phyloP scores from a whole-genome alignment of 2,888 invertebrate species.

The Eurois occulta region DNA sequence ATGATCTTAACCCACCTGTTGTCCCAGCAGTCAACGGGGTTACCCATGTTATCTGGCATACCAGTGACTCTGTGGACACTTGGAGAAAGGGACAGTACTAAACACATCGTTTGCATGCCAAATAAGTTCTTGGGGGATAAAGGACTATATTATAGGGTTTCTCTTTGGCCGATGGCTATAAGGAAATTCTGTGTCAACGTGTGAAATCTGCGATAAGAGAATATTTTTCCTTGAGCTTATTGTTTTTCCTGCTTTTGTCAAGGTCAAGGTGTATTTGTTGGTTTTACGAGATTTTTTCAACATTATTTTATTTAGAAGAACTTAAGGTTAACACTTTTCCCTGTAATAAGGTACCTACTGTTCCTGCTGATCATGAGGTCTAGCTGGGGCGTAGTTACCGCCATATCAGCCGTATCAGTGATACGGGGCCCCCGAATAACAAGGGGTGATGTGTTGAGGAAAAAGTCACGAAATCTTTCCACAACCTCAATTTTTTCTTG shows the following conservation, averaged over 20 bases:
- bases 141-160: not conserved
- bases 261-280: not conserved
- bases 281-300: not conserved
- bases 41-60: slow-evolving; percentile 36
- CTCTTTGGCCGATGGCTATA: not conserved
- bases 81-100: slow-evolving; percentile 19
- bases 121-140: slow-evolving; percentile 20
- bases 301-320: not conserved
- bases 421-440: too few species aligned
- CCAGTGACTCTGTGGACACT: slow-evolving; percentile 25
- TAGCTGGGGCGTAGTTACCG: too few species aligned
- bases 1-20: slow-evolving; percentile 58
- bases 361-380: not conserved
- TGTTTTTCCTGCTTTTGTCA: slow-evolving; percentile 31
- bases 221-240: not conserved
- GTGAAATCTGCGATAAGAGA: slow-evolving; percentile 17
- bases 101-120: slow-evolving; percentile 50
- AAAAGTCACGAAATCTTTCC: too few species aligned
- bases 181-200: slow-evolving; percentile 14
- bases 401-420: too few species aligned
- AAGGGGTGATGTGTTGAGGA: too few species aligned
- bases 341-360: not conserved
- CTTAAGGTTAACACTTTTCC: not conserved
- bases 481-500: too few species aligned
- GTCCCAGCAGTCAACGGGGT: not conserved